Evolutionary conservation across 2,113 vertebrate genomes (phyloP), one percentile per base, ranked within the genome.

Genomic region (Burhinus oedicnemus): DNA sequence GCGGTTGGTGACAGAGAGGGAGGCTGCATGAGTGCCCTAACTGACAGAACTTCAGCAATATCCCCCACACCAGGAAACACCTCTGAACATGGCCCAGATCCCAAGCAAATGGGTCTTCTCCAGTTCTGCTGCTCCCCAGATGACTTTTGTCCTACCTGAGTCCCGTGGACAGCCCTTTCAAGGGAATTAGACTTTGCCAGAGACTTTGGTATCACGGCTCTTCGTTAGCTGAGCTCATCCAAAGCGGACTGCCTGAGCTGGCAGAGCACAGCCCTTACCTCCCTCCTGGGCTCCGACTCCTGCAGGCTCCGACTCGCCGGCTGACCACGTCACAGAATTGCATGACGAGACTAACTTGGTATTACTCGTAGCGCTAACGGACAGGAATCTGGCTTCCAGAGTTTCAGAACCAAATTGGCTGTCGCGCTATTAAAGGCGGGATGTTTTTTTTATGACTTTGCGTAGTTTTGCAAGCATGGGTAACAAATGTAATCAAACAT

Each of bases 401-500:
- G 15, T 25, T 64, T 65, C 76, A 69, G 62, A 72, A 44, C 23
- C 6, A 0, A 76, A 20, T 1, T 5, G 38, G 79, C 0, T 8
- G 38, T 4, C 52, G 5, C 0, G 0, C 44, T n/a, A 2, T 16
- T 9, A 45, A 51, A 71, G 44, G n/a, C 40, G 45, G 29, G 20
- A 21, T 44, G 11, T 1, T 8, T 8, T 25, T 89, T 87, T 45
- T 36, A 88, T 15, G 42, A 40, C 42, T 83, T 42, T 8, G 49
- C 2, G 2, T 19, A 42, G 20, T 80, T 80, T 47, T 68, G 44
- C 64, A 49, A 74, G 58, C 30, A 32, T 1, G 0, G 30, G 9
- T 52, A 77, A 66, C 54, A 80, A 44, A 60, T 0, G 0, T 10
- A 51, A 66, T 12, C 3, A 1, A 71, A 38, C 38, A 4, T 2